These are phyloP conservation scores for Notospermus geniculatus DNA, from an alignment of 1,140 invertebrate genomes.

Conservation along the genomic window DNA sequence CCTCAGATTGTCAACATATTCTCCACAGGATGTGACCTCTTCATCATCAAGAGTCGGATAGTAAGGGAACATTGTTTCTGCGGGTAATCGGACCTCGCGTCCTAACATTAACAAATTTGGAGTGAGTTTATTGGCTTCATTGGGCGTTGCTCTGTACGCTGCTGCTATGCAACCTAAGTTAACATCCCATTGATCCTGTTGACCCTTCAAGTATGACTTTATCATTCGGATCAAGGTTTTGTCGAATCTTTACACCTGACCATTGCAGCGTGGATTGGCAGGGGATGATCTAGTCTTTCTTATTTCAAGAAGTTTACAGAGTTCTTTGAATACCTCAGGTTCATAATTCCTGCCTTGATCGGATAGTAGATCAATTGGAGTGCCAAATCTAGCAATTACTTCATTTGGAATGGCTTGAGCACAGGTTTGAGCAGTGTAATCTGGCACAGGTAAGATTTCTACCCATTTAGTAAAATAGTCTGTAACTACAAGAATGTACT, in stretches of 20 bases:
- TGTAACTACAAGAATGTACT: conserved; percentile 33
- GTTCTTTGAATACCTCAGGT: background rate
- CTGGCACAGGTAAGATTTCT: conserved; percentile 27
- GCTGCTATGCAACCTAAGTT: conserved; percentile 1
- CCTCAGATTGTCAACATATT: too few species aligned
- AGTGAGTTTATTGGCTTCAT: background rate
- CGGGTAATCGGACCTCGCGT: background rate
- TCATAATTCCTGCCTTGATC: conserved; percentile 26
- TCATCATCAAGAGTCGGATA: too few species aligned
- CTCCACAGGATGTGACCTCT: too few species aligned
- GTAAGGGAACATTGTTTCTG: background rate
- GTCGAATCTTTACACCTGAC: conserved; percentile 11
- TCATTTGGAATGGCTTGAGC: conserved; percentile 25
- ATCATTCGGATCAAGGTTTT: conserved; percentile 11
- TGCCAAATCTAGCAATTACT: conserved; percentile 31
- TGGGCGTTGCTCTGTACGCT: background rate
- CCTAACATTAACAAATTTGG: conserved; percentile 3
- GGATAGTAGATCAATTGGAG: conserved; percentile 25
- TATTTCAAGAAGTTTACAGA: conserved; percentile 13
- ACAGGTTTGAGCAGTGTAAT: conserved; percentile 31
- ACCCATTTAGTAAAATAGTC: conserved; percentile 33
- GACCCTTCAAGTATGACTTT: conserved; percentile 6
- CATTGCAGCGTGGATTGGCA: background rate
- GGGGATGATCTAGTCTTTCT: conserved; percentile 8
- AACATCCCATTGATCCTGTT: conserved; percentile 7